phyloP scores from a whole-genome alignment of 2,888 invertebrate genomes.

The Atethmia centrago region DNA sequence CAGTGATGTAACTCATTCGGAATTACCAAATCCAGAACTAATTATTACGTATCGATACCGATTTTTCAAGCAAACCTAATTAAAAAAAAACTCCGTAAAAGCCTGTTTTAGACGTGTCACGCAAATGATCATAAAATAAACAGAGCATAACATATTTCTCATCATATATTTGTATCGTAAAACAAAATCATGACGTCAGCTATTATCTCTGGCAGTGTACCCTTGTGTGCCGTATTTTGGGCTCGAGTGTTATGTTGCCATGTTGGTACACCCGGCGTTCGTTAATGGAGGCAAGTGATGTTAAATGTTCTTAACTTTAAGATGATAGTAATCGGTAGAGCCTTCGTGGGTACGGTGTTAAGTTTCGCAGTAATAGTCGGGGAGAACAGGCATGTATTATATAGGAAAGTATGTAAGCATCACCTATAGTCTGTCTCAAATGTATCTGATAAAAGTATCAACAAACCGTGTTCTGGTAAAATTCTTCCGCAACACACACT shows the following conservation, averaged over 20 bases:
- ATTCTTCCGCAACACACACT: no score
- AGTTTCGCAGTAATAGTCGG: slow-evolving; percentile 35
- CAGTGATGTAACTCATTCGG: no score
- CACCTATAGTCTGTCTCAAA: background rate
- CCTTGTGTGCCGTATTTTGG: slow-evolving; percentile 58
- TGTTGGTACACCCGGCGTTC: slow-evolving; percentile 41
- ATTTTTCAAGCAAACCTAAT: background rate
- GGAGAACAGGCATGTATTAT: slow-evolving; percentile 8
- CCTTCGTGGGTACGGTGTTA: slow-evolving; percentile 28
- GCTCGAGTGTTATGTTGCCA: slow-evolving; percentile 40
- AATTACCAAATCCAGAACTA: background rate
- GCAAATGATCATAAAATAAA: slow-evolving; percentile 29
- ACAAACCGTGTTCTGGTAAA: no score
- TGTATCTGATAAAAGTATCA: no score
- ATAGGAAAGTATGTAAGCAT: background rate
- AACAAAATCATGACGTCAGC: slow-evolving; percentile 52
- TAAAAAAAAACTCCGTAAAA: background rate
- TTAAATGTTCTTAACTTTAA: slow-evolving; percentile 58
- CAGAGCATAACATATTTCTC: slow-evolving; percentile 28
- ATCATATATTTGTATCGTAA: slow-evolving; percentile 44
- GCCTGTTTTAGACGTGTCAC: background rate
- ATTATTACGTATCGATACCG: background rate
- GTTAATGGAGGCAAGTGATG: slow-evolving; percentile 56
- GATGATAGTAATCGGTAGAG: slow-evolving; percentile 44
- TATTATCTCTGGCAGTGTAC: slow-evolving; percentile 57